Conservation (phyloP, 2,888 invertebrate species). For the Ennomos quercinarius region DNA sequence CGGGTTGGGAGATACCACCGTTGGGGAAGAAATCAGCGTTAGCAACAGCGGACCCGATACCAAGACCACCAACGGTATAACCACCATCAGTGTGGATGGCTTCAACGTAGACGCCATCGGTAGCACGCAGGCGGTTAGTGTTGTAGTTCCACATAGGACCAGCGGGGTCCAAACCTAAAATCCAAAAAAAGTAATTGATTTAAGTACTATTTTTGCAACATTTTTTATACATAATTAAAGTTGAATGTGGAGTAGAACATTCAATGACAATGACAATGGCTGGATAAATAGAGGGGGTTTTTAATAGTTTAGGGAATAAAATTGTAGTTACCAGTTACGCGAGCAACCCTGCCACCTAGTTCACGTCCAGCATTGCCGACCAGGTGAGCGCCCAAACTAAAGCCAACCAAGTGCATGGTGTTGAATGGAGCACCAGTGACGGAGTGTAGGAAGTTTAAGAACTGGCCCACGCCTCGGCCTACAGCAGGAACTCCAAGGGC, state of each 20-base stretch:
- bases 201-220: no score
- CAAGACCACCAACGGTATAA: constrained; percentile 4
- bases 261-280: no score
- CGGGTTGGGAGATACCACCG: constrained; percentile 25
- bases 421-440: constrained; percentile 21
- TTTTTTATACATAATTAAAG: no score
- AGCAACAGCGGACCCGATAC: constrained; percentile 12
- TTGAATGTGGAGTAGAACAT: no score
- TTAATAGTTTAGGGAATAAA: not conserved
- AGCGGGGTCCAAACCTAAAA: constrained; percentile 56
- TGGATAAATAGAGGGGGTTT: no score
- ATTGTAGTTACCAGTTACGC: constrained; percentile 52
- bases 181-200: constrained; percentile 11
- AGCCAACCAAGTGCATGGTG: constrained; percentile 56
- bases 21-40: constrained; percentile 33
- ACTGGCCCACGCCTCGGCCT: constrained; percentile 22
- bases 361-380: constrained; percentile 59
- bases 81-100: constrained; percentile 30
- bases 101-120: constrained; percentile 31
- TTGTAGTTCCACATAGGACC: constrained; percentile 45
- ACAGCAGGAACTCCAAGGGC: constrained; percentile 11
- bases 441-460: constrained; percentile 20
- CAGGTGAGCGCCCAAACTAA: constrained; percentile 69
- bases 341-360: constrained; percentile 49
- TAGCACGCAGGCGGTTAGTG: constrained; percentile 9